Evolutionary conservation across 2,888 invertebrate species (phyloP).

Genomic region (Bembecia ichneumoniformis): DNA sequence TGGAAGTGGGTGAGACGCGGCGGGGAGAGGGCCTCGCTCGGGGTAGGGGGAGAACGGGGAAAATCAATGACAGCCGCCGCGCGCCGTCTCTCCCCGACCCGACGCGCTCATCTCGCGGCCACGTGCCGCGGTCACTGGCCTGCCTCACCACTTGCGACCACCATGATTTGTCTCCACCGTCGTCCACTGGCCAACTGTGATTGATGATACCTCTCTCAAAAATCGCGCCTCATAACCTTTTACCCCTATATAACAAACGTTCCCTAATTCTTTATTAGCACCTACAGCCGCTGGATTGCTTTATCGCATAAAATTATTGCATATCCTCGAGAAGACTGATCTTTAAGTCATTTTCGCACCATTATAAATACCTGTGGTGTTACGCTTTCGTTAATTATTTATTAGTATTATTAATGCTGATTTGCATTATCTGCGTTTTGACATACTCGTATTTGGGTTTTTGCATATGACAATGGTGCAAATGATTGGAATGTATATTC

Average conservation of each 20-base stretch:
- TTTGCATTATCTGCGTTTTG: too few relatives aligned
- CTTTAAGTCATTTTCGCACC: too few relatives aligned
- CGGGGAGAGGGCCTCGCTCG: conserved; percentile 50
- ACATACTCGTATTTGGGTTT: too few relatives aligned
- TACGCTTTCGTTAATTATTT: too few relatives aligned
- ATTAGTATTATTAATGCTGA: too few relatives aligned
- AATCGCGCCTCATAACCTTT: background rate
- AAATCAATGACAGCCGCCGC: conserved; percentile 73
- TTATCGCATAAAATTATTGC: too few relatives aligned
- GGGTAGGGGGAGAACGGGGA: conserved; percentile 52
- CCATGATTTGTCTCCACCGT: conserved; percentile 12
- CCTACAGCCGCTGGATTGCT: background rate
- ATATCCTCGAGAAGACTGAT: too few relatives aligned
- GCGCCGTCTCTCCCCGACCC: conserved; percentile 67
- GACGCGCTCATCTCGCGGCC: conserved; percentile 69
- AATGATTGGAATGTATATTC: too few relatives aligned
- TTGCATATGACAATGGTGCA: too few relatives aligned
- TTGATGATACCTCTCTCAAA: conserved; percentile 6
- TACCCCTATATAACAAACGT: background rate
- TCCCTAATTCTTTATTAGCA: conserved; percentile 7
- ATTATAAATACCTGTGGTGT: too few relatives aligned
- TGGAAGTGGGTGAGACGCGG: conserved; percentile 72
- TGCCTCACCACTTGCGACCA: conserved; percentile 29
- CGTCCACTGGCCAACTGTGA: conserved; percentile 1
- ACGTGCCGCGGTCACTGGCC: conserved; percentile 71